Conservation (phyloP, 2,888 invertebrate species). For the Sericinus montela region DNA sequence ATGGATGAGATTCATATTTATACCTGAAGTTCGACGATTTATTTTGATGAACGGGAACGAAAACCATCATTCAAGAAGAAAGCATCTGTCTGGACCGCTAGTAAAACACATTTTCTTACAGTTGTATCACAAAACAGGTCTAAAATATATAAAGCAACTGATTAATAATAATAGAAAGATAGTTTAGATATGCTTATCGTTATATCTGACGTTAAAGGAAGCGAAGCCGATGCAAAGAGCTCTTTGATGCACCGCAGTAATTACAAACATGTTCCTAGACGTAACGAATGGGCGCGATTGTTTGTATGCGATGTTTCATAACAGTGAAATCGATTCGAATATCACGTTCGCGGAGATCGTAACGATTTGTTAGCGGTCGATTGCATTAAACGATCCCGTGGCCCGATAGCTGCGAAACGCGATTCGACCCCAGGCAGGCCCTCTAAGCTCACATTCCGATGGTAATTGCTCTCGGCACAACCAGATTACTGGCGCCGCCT, state of each 20-base stretch:
- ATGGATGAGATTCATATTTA: too few relatives aligned
- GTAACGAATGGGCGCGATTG: constrained; percentile 9
- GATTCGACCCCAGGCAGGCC: constrained; percentile 21
- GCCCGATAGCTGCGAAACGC: constrained; percentile 38
- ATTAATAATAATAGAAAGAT: too few relatives aligned
- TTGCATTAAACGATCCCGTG: constrained; percentile 22
- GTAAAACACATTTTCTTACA: too few relatives aligned
- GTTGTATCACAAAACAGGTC: too few relatives aligned
- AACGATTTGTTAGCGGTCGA: constrained; percentile 46
- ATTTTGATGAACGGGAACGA: too few relatives aligned
- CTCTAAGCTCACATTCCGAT: constrained; percentile 53
- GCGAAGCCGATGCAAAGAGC: not conserved
- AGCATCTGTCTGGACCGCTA: too few relatives aligned
- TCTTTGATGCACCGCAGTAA: constrained; percentile 7
- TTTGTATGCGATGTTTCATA: constrained; percentile 11
- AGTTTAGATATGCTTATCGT: too few relatives aligned
- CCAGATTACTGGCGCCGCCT: constrained; percentile 63
- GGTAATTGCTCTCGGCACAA: constrained; percentile 55
- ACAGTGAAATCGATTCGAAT: constrained; percentile 12
- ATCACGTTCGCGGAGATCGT: constrained; percentile 1
- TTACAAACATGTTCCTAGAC: constrained; percentile 13
- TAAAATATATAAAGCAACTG: too few relatives aligned
- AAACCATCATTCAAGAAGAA: too few relatives aligned
- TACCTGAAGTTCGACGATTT: too few relatives aligned
- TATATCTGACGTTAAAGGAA: not conserved